Evolutionary conservation across 23 tunicate genomes (phyloP), one percentile per base, ranked within the genome.

Genomic region (Trididemnum nubilum): DNA sequence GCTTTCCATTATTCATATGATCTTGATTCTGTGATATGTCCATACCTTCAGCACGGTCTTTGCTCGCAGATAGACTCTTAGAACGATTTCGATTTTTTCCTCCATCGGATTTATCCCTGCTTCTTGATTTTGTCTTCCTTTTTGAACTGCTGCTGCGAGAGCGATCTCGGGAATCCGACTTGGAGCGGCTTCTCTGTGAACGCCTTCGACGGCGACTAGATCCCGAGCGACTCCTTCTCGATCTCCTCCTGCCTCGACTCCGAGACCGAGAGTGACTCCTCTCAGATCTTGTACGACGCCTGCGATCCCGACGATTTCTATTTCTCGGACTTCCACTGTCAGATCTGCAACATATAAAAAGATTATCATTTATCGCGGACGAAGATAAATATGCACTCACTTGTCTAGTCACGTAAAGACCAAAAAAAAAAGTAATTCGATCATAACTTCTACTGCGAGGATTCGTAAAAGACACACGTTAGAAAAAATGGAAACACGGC

Each of bases 181-280:
- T 69, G 7, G 74, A 69, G 25, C 38, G 39, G 40, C 19, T 18
- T 18, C 28, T 63, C 28, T 28, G 7, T 15, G 69, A 63, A 21
- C 69, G 69, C 28, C 28, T 69, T 32, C 75, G 75, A 33, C 75
- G 19, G 19, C 23, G 18, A 32, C 38, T 30, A n/a, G n/a, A n/a
- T 5, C 39, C 9, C 18, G 75, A 69, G 15, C 58, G 78, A 73
- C 58, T 73, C 24, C 78, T 73, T 2, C 58, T 69, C 15, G 39
- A 33, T 33, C 74, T 39, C 22, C 74, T 38, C 2, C 58, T 24
- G 15, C 58, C 58, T 37, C 58, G 21, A 12, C 78, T 73, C 32
- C 32, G 78, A 21, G 78, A 73, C 2, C 58, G 57, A 38, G 78
- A 73, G 58, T 40, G 25, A 38, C 58, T 73, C 24, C 74, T 69